Evolutionary conservation across 1,140 invertebrate genomes (phyloP).

Genomic region (Xylocopa sonorina): DNA sequence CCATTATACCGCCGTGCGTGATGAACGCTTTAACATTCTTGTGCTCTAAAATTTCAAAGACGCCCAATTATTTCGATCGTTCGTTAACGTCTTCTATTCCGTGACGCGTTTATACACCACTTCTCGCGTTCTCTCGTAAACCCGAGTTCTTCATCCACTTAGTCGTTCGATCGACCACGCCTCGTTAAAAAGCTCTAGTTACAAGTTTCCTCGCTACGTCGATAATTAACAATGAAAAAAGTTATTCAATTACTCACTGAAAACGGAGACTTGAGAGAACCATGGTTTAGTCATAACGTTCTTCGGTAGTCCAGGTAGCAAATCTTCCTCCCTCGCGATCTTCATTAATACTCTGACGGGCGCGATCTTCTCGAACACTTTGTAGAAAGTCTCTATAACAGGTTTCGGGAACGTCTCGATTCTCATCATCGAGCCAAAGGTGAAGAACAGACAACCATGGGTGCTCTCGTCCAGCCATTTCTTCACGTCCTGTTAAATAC

Average conservation of each 20-base stretch:
- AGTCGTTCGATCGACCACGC: no score
- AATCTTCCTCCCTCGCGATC: constrained; percentile 59
- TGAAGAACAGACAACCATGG: constrained; percentile 88
- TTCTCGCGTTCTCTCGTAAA: no score
- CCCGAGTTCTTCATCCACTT: no score
- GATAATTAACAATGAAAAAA: not conserved
- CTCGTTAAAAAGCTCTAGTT: no score
- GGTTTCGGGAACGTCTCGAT: constrained; percentile 84
- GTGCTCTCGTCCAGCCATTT: constrained; percentile 86
- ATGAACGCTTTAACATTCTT: constrained; percentile 79
- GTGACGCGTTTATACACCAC: no score
- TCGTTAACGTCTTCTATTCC: no score
- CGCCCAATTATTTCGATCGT: no score
- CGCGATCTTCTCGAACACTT: constrained; percentile 82
- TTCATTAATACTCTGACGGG: constrained; percentile 71
- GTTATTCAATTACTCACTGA: constrained; percentile 47
- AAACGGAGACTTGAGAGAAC: constrained; percentile 43
- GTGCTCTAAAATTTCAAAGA: constrained; percentile 68
- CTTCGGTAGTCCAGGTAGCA: constrained; percentile 65
- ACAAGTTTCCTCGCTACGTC: no score
- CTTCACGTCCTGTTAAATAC: constrained; percentile 85
- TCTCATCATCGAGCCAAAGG: constrained; percentile 87
- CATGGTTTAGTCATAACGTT: constrained; percentile 59
- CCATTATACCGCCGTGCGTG: constrained; percentile 81
- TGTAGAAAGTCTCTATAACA: constrained; percentile 84